A percentile compares a stretch with the other conserved stretches of the same genome.
phyloP scores from a whole-genome alignment of 2,888 invertebrate genomes.

The Esperia sulphurella region DNA sequence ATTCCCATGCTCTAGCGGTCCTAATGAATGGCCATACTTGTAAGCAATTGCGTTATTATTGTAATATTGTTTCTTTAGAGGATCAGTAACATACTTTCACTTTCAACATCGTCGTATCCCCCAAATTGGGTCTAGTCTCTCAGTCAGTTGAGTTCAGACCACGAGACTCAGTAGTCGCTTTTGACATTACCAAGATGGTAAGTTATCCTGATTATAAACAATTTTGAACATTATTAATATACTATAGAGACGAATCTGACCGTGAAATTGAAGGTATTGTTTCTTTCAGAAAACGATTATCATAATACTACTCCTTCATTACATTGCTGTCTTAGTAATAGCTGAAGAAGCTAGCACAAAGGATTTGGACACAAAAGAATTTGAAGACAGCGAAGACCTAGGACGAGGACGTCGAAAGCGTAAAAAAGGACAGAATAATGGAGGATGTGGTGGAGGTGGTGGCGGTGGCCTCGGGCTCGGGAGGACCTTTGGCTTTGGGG shows the following conservation, averaged over 20 bases:
- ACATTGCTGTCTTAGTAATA: constrained; percentile 23
- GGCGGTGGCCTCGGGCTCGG: constrained; percentile 2
- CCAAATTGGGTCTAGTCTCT: constrained; percentile 25
- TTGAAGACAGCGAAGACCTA: constrained; percentile 46
- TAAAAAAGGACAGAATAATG: constrained; percentile 46
- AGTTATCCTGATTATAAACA: constrained; percentile 19
- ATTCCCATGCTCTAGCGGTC: constrained; percentile 27
- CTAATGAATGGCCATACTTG: constrained; percentile 29
- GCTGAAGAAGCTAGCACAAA: constrained; percentile 20
- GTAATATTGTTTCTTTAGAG: constrained; percentile 35
- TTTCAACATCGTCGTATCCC: constrained; percentile 45
- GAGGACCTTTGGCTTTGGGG: constrained; percentile 43
- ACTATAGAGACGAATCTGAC: constrained; percentile 6
- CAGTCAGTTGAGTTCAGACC: constrained; percentile 27
- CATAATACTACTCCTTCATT: constrained; percentile 37
- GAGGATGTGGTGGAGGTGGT: constrained; percentile 25
- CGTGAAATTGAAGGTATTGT: neutral
- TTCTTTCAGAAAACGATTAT: constrained; percentile 37
- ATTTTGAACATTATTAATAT: constrained; percentile 3
- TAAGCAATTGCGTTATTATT: constrained; percentile 45
- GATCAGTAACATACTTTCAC: constrained; percentile 56
- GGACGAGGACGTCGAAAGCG: constrained; percentile 51
- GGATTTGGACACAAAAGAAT: constrained; percentile 38
- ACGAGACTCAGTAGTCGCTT: constrained; percentile 18
- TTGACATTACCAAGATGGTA: constrained; percentile 27